Conservation (phyloP, 2,113 vertebrate species). For the Pterocles gutturalis region DNA sequence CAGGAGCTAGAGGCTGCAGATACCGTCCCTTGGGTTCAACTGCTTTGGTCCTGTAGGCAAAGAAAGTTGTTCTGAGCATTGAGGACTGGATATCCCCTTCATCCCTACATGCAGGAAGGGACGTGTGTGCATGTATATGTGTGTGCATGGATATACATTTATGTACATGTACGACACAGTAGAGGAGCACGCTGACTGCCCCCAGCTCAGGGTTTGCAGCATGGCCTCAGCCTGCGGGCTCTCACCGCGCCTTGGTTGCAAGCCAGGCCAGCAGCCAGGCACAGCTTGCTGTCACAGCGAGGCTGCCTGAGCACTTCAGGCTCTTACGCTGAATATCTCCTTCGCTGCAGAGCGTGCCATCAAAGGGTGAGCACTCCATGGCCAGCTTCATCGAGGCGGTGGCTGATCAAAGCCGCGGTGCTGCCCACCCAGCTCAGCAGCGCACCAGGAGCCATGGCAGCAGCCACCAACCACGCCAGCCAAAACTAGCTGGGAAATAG, state of each 20-base stretch:
- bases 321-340: rapidly evolving
- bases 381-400: rapidly evolving
- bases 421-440: not conserved
- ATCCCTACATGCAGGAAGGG: rapidly evolving
- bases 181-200: not conserved
- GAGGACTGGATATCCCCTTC: not conserved
- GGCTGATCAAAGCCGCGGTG: not conserved
- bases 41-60: not conserved
- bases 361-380: not conserved
- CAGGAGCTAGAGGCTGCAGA: not conserved
- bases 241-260: not conserved
- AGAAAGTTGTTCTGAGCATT: rapidly evolving
- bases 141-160: not conserved
- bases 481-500: not conserved
- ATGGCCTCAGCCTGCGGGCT: not conserved
- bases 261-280: not conserved
- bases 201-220: not conserved
- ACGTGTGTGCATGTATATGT: not conserved
- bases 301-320: rapidly evolving
- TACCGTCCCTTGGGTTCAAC: not conserved
- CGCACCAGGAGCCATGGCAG: not conserved
- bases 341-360: rapidly evolving
- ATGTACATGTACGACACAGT: rapidly evolving
- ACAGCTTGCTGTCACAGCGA: rapidly evolving
- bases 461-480: not conserved